Base-by-base conservation (phyloP, 2,113 vertebrate genomes). In the Caranx melampygus region DNA sequence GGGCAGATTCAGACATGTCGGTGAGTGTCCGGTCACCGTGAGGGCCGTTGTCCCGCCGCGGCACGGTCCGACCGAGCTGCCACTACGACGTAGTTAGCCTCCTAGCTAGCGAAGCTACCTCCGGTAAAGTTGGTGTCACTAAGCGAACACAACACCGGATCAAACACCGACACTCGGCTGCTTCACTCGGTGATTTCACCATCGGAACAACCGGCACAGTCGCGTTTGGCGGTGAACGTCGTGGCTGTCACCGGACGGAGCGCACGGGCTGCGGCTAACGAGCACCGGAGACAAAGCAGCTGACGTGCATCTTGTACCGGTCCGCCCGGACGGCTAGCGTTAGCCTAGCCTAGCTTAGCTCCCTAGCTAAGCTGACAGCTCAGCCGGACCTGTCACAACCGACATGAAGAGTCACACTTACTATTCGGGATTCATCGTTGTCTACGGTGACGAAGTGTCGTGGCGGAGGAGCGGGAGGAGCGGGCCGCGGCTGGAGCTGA, bases 361-460 rank as follows among this genome's bases (percentile, higher is more conserved):
- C 33, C 68, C 65, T 42, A 20, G 75, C 64, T 72, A 76, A 55
- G 47, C 75, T 88, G 85, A 85, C 88, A 91, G 87, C 83, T 87
- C 81, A 74, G 9, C 74, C 79, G 44, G 80, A 83, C 8, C 81
- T 69, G 75, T 82, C 86, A 81, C 8, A 60, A 44, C n/a, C 68
- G n/a, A 58, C 63, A 33, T 37, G 5, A 78, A 59, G 72, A 84
- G 14, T 59, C 35, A 1, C 76, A 97, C 97, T 97, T 94, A 97
- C 97, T 97, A 97, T 95, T 98, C 97, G 67, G 97, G 96, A 95
- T 98, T 98, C 97, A 98, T 98, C 93, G 95, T 95, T 92, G 96
- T 94, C 95, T 95, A 94, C 93, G 95, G 93, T 92, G 87, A 85
- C 82, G 87, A 89, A 80, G 81, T 73, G 72, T 58, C 34, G 75